These are phyloP conservation scores for Tympanuchus pallidicinctus DNA, from an alignment of 2,113 vertebrate genomes.

Conservation along the genomic window DNA sequence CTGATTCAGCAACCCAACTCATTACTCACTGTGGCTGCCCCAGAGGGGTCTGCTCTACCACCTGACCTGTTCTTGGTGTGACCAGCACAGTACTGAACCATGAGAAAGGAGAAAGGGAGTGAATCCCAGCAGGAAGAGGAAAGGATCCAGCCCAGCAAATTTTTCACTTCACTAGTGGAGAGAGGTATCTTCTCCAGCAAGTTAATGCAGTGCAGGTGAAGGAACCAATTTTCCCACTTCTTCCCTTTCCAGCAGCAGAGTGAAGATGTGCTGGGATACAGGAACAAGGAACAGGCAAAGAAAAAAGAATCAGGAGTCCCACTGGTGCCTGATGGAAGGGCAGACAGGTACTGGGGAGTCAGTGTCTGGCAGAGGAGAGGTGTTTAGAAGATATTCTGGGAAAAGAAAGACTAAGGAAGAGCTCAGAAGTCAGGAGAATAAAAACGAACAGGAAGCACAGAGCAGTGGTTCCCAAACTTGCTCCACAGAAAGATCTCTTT, in stretches of 20 bases:
- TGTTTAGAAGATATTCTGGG: conserved; percentile 55
- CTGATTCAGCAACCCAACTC: neutral
- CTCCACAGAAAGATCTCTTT: conserved; percentile 38
- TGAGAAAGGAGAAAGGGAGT: neutral
- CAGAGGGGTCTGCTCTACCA: neutral
- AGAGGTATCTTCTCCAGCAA: conserved; percentile 21
- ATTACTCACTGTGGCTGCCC: neutral
- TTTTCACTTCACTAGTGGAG: neutral
- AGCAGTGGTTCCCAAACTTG: conserved; percentile 33
- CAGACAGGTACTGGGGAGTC: conserved; percentile 29
- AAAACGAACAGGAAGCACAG: neutral
- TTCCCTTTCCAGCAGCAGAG: neutral
- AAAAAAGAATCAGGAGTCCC: conserved; percentile 31
- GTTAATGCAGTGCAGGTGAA: conserved; percentile 2
- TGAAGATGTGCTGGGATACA: neutral
- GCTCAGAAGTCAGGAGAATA: conserved; percentile 45
- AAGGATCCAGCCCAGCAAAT: neutral
- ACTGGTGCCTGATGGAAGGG: neutral
- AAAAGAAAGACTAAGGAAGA: conserved; percentile 44
- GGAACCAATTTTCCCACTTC: conserved; percentile 46
- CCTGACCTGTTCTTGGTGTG: neutral
- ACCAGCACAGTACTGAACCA: neutral
- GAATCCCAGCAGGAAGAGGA: conserved; percentile 8
- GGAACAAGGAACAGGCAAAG: conserved; percentile 20
- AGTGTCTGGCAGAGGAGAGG: conserved; percentile 21